These are phyloP conservation scores for Ammospiza caudacuta DNA, from an alignment of 2,113 vertebrate genomes.

Conservation along the genomic window DNA sequence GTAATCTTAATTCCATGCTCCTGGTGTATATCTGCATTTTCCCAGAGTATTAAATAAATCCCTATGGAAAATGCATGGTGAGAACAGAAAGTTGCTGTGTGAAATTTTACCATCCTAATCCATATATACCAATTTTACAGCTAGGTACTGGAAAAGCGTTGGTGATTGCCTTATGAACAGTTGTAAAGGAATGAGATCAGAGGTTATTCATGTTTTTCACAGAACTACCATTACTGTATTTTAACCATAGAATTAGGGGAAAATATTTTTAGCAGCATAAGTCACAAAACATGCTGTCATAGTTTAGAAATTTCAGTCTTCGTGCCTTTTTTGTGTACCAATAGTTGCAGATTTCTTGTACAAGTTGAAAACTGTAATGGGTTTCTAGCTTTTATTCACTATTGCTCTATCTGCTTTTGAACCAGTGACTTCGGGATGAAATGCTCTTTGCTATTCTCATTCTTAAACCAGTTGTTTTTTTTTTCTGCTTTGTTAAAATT, in stretches of 20 bases:
- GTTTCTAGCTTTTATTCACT: neutral
- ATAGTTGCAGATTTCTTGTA: neutral
- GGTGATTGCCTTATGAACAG: neutral
- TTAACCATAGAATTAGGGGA: neutral
- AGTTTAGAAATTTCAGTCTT: neutral
- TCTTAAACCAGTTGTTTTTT: neutral
- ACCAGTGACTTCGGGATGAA: neutral
- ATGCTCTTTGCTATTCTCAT: neutral
- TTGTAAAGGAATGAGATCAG: neutral
- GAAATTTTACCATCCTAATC: slow-evolving; percentile 43
- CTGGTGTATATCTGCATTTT: slow-evolving; percentile 38
- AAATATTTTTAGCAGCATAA: neutral
- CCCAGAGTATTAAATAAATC: slow-evolving; percentile 57
- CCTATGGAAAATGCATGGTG: neutral
- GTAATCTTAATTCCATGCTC: slow-evolving; percentile 53
- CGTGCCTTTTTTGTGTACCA: neutral
- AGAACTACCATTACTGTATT: neutral
- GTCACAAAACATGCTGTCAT: neutral
- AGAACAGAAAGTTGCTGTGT: neutral
- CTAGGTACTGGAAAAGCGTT: neutral
- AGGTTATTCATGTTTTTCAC: neutral
- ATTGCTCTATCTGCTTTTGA: neutral
- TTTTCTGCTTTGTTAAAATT: neutral
- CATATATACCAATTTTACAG: slow-evolving; percentile 28
- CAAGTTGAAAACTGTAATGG: neutral